phyloP scores from a whole-genome alignment of 2,113 vertebrate genomes.

The Trichomycterus rosablanca region DNA sequence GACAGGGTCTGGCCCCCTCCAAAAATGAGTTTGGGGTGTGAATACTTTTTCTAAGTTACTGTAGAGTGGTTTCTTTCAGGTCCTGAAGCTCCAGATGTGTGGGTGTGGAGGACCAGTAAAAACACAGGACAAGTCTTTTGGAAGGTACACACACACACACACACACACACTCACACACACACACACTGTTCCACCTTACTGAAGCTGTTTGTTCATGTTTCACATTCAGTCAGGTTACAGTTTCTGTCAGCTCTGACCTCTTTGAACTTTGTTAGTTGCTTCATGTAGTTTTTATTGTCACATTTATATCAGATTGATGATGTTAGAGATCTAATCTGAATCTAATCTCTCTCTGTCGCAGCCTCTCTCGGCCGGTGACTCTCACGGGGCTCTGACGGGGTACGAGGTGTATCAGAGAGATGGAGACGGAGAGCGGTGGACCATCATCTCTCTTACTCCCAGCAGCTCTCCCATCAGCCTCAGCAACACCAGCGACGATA shows the following conservation, averaged over 20 bases:
- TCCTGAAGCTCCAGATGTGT: constrained; percentile 61
- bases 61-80: constrained; percentile 36
- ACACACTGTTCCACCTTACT: neutral
- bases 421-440: constrained; percentile 17
- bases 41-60: neutral
- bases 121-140: constrained; percentile 56
- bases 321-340: neutral
- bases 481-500: constrained; percentile 32
- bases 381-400: constrained; percentile 54
- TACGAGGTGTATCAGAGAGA: constrained; percentile 59
- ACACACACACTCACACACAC: neutral
- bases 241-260: too few relatives aligned
- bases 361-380: constrained; percentile 55
- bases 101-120: constrained; percentile 59
- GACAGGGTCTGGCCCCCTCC: neutral
- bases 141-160: constrained; percentile 56
- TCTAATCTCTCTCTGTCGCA: constrained; percentile 27
- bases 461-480: constrained; percentile 48
- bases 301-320: too few relatives aligned
- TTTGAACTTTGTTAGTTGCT: too few relatives aligned
- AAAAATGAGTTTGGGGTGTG: neutral
- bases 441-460: constrained; percentile 8
- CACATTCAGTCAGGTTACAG: too few relatives aligned
- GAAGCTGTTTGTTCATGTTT: too few relatives aligned
- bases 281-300: too few relatives aligned